These are phyloP conservation scores for Amiota minor DNA, from an alignment of 2,888 invertebrate species.

Conservation along the genomic window DNA sequence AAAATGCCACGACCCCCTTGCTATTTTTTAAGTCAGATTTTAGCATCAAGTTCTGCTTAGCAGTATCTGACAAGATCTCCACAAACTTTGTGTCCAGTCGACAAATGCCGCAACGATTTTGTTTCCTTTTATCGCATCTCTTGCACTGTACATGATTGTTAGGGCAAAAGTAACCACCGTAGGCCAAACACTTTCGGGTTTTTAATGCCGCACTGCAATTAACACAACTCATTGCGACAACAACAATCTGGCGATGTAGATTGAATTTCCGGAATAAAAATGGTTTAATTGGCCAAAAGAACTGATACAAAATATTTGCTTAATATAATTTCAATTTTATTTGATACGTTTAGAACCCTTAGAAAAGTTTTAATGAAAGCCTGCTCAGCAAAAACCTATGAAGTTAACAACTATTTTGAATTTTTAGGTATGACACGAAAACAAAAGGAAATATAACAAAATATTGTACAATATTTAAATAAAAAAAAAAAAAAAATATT, in stretches of 20 bases:
- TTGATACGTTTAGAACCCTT: no score
- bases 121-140: slow-evolving; percentile 31
- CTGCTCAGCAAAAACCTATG: no score
- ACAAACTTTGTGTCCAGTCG: neutral
- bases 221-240: slow-evolving; percentile 6
- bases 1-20: neutral
- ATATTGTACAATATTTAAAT: no score
- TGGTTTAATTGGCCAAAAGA: no score
- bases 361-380: no score
- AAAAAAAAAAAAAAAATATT: no score
- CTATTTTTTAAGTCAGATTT: neutral
- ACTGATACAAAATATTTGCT: no score
- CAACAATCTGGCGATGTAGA: neutral
- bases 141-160: slow-evolving; percentile 47
- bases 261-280: no score
- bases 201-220: neutral
- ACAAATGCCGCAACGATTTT: slow-evolving; percentile 34
- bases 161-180: slow-evolving; percentile 46
- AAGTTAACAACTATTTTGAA: no score
- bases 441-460: no score
- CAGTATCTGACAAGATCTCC: neutral
- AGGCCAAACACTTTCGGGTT: slow-evolving; percentile 38
- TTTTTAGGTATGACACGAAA: no score
- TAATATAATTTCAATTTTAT: no score
- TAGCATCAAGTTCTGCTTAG: neutral